These are phyloP conservation scores for Bagarius yarrelli DNA, from an alignment of 2,113 vertebrate species.

Conservation along the genomic window DNA sequence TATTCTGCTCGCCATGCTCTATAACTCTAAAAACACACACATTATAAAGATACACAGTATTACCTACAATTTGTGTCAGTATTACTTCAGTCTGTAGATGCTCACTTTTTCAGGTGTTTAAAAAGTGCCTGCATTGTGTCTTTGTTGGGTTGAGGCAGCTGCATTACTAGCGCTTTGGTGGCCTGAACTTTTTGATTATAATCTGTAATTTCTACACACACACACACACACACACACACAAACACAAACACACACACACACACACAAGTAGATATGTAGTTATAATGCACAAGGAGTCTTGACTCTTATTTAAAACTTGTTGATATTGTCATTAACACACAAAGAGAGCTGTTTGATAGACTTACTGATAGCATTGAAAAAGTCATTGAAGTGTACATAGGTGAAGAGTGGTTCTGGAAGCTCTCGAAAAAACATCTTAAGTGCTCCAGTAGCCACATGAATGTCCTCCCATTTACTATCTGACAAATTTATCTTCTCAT, in stretches of 20 bases:
- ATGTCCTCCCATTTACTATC: slow-evolving; percentile 97
- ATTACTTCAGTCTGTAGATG: neutral
- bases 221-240: slow-evolving; percentile 39
- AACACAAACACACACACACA: neutral
- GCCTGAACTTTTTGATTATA: slow-evolving; percentile 79
- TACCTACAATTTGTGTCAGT: neutral
- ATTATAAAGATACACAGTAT: neutral
- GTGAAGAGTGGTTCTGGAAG: slow-evolving; percentile 92
- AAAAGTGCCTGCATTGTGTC: slow-evolving; percentile 96
- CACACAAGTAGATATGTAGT: neutral
- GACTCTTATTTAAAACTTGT: too few species aligned
- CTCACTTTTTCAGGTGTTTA: slow-evolving; percentile 90
- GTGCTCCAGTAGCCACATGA: slow-evolving; percentile 91
- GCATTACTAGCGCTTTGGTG: slow-evolving; percentile 87
- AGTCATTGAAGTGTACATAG: slow-evolving; percentile 86
- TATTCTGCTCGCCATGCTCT: slow-evolving; percentile 87
- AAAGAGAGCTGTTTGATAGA: slow-evolving; percentile 38
- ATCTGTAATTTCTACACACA: slow-evolving; percentile 79
- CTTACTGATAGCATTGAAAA: slow-evolving; percentile 93
- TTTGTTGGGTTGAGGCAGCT: slow-evolving; percentile 90
- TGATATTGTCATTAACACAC: neutral
- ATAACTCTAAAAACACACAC: slow-evolving; percentile 75
- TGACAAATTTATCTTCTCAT: slow-evolving; percentile 87
- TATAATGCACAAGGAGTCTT: neutral
- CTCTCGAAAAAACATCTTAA: slow-evolving; percentile 98